Evolutionary conservation across 2,113 vertebrate genomes (phyloP), one percentile per base, ranked within the genome.

Genomic region (Arvicanthis niloticus): DNA sequence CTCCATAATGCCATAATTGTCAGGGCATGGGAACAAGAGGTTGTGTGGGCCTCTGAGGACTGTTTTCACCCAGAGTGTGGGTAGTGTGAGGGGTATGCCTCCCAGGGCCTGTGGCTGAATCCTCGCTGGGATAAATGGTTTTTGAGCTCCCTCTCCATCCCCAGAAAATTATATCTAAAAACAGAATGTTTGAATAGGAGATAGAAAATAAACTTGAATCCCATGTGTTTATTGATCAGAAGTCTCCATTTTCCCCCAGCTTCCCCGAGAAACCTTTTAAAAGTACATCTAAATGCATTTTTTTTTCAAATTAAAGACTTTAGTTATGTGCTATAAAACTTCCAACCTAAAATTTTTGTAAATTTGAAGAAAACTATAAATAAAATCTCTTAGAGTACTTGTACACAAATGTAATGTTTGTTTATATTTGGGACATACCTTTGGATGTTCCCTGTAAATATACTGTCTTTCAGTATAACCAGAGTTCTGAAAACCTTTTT

Each of bases 191-290:
- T 91, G 10, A 62, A 11, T 60, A 72, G 70, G 45, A 84, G 42
- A 88, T 45, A 67, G 77, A 78, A 92, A 95, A 72, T 91, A 84
- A 91, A 91, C 21, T 67, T 84, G n/a, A 97, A 92, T 88, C 93
- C 29, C 37, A 91, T 48, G 10, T 34, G 29, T 93, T 92, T 85
- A 51, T 60, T 84, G 81, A 58, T 93, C 94, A 95, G 58, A 86
- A 73, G 40, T 45, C 40, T 86, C 29, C 68, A 40, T 94, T 97
- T 91, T 86, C 56, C 68, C 1, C 76, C 85, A 75, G 72, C 72
- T 21, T 42, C n/a, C 21, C 0, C 72, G 80, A 93, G 40, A 91
- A 87, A 42, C 0, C 7, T 90, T 94, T 85, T 70, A 77, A 93
- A 72, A 72, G 26, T 80, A 91, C 7, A 45, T 80, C 40, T 89